Percentiles rank a stretch among this genome's conserved stretches.
These are phyloP conservation scores for Rhinichthys klamathensis DNA, from an alignment of 2,113 vertebrate genomes.

Conservation along the genomic window DNA sequence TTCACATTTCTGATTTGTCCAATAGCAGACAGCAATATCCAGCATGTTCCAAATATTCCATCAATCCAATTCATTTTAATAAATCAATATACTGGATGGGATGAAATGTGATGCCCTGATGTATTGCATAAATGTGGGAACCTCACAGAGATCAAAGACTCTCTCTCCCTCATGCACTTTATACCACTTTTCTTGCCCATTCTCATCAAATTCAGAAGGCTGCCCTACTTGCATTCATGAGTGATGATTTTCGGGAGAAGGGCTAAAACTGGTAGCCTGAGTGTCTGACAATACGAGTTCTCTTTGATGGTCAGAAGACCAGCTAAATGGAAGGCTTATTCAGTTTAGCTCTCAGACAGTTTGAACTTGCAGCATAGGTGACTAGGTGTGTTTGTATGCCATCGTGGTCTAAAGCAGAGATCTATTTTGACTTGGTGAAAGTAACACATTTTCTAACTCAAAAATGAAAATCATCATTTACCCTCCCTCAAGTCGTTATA, in stretches of 20 bases:
- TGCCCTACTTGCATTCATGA: slow-evolving; percentile 24
- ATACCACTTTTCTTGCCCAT: background rate
- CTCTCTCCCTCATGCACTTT: slow-evolving; percentile 4
- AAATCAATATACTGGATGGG: background rate
- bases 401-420: background rate
- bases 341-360: slow-evolving; percentile 24
- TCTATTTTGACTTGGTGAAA: background rate
- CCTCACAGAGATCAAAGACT: slow-evolving; percentile 3
- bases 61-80: background rate
- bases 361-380: background rate
- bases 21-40: background rate
- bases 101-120: background rate
- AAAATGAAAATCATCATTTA: background rate
- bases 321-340: slow-evolving; percentile 17
- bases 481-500: background rate
- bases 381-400: background rate
- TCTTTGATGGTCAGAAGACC: slow-evolving; percentile 20
- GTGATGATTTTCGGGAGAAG: background rate
- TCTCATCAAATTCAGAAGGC: slow-evolving; percentile 9
- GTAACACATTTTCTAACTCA: background rate
- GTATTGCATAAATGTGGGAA: slow-evolving; percentile 1
- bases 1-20: background rate
- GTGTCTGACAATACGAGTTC: slow-evolving; percentile 17
- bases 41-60: background rate
- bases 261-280: slow-evolving; percentile 8